Base-by-base conservation (phyloP, 1,140 invertebrate genomes). In the Gonioctena quinquepunctata region DNA sequence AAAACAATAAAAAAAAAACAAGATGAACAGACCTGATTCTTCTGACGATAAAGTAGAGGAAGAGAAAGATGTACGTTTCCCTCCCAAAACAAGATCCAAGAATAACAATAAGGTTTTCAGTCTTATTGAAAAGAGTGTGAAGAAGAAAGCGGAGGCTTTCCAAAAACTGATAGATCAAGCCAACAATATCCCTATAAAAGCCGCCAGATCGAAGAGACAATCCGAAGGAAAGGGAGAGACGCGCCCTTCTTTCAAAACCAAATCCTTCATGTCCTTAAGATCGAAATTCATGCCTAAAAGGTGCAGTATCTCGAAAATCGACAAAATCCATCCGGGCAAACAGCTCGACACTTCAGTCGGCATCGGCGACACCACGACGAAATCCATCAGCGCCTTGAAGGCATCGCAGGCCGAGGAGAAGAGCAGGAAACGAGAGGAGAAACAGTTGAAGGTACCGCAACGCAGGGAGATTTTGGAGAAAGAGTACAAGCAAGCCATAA, bases 141-240 rank as follows among this genome's bases (percentile, higher is more conserved):
- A 89, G 18, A 89, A 89, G 71, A 84, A 87, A 18, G 88, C 89
- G 0, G 85, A 89, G 70, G 89, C 88, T 1, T 90, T 89, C 70
- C 88, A 89, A 70, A 87, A 88, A 73, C 65, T 78, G n/a, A 13
- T 4, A n/a, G 18, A 27, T n/a, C n/a, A n/a, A n/a, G n/a, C n/a
- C n/a, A n/a, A n/a, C n/a, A n/a, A n/a, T n/a, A n/a, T n/a, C n/a
- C n/a, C n/a, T n/a, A 49, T 49, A 18, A 18, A 49, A 49, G 19
- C 7, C 13, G 19, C 13, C 48, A 49, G 48, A 49, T 49, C 13
- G 13, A n/a, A n/a, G n/a, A n/a, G n/a, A n/a, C n/a, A n/a, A n/a
- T n/a, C n/a, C n/a, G n/a, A n/a, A n/a, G n/a, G n/a, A n/a, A n/a
- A n/a, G n/a, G n/a, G n/a, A n/a, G n/a, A n/a, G n/a, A n/a, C n/a